phyloP scores from a whole-genome alignment of 2,888 invertebrate species.

The Eupeodes luniger region DNA sequence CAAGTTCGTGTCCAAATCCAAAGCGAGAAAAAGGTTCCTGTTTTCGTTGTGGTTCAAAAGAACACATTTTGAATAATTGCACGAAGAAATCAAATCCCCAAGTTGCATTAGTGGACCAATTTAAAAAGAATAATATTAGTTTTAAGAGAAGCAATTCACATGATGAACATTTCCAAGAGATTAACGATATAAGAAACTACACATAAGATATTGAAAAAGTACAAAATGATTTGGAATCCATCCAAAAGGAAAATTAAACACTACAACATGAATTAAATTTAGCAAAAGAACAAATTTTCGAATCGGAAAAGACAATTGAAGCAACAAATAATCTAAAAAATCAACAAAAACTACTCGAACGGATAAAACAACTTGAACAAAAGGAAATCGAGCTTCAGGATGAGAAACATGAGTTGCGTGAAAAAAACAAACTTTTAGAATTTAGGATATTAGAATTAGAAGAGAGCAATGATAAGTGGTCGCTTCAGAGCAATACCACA shows the following conservation, averaged over 20 bases:
- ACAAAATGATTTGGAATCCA: constrained; percentile 83
- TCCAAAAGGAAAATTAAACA: constrained; percentile 84
- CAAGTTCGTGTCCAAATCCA: no score
- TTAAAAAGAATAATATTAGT: no score
- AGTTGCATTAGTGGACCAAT: no score
- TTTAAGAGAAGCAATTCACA: no score
- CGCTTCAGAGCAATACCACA: constrained; percentile 80
- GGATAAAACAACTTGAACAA: constrained; percentile 84
- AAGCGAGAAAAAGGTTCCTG: no score
- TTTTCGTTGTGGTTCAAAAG: no score
- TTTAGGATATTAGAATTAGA: constrained; percentile 91
- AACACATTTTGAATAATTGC: no score
- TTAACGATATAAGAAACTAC: constrained; percentile 81
- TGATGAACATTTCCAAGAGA: no score
- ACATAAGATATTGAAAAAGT: constrained; percentile 82
- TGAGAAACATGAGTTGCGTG: constrained; percentile 90
- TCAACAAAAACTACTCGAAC: constrained; percentile 81
- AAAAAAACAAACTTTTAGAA: constrained; percentile 92
- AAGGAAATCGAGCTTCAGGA: constrained; percentile 86
- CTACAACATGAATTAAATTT: constrained; percentile 84
- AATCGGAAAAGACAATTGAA: constrained; percentile 84
- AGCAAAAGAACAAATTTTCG: constrained; percentile 85
- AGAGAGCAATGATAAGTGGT: constrained; percentile 86
- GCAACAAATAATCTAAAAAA: constrained; percentile 81
- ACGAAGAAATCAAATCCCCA: no score